These are phyloP conservation scores for Julus scanicus DNA, from an alignment of 2,888 invertebrate genomes.

Conservation along the genomic window DNA sequence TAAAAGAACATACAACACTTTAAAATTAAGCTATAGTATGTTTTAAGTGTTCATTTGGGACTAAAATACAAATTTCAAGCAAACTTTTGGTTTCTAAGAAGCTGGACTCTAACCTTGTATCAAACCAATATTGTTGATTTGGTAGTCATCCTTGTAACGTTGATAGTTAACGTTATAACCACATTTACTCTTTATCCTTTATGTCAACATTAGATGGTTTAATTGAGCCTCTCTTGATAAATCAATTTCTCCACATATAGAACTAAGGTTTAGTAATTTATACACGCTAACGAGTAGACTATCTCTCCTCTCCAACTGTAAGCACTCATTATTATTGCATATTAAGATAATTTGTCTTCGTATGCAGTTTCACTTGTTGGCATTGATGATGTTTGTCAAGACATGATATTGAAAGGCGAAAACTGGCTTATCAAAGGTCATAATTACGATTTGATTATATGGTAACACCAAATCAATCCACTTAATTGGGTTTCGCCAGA, in stretches of 20 bases:
- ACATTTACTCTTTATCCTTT: too few relatives aligned
- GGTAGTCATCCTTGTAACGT: too few relatives aligned
- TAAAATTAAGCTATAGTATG: too few relatives aligned
- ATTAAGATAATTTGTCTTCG: background rate
- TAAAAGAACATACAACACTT: too few relatives aligned
- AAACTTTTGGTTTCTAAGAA: too few relatives aligned
- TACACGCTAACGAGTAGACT: background rate
- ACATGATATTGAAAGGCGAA: background rate
- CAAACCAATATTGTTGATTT: too few relatives aligned
- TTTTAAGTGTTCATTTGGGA: too few relatives aligned
- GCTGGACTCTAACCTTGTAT: too few relatives aligned
- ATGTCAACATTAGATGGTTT: background rate
- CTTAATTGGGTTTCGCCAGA: background rate
- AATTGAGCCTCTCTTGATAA: background rate
- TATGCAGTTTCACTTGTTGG: background rate
- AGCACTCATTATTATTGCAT: background rate
- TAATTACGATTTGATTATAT: background rate
- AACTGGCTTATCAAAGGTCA: constrained; percentile 6
- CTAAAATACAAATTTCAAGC: too few relatives aligned
- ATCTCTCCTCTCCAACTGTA: background rate
- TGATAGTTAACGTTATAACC: too few relatives aligned
- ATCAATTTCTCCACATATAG: background rate
- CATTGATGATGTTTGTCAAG: background rate
- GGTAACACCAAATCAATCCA: background rate
- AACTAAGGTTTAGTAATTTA: background rate